Conservation (phyloP, 2,797 vertebrate species). For the Melanogrammus aeglefinus region DNA sequence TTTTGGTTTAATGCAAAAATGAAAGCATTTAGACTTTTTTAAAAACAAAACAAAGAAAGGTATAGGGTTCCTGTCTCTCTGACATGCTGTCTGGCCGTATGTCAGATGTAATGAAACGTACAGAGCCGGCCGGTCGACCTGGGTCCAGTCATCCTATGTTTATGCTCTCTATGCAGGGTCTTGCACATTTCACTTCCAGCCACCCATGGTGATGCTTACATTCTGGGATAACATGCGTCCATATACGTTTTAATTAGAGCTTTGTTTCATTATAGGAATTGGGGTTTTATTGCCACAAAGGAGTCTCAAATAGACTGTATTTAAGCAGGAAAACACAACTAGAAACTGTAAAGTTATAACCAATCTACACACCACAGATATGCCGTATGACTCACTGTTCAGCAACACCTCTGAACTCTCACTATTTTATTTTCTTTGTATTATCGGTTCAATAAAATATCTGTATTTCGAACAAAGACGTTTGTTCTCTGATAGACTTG, state of each 20-base stretch:
- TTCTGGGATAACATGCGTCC: background rate
- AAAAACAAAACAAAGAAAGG: background rate
- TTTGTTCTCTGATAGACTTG: conserved; percentile 19
- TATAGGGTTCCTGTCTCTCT: background rate
- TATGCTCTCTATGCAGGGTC: conserved; percentile 40
- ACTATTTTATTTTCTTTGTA: background rate
- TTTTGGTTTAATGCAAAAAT: background rate
- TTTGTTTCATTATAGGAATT: background rate
- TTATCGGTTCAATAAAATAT: background rate
- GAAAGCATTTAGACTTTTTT: background rate
- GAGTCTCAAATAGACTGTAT: background rate
- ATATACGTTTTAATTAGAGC: background rate
- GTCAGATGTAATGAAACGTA: conserved; percentile 50
- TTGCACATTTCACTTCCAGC: conserved; percentile 45
- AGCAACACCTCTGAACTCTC: background rate
- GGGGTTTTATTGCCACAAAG: background rate
- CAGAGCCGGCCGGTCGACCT: conserved; percentile 32
- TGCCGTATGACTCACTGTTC: background rate
- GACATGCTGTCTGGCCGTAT: conserved; percentile 26
- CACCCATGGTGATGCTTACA: conserved; percentile 44
- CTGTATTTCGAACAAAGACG: conserved; percentile 1
- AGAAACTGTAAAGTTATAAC: too few species aligned
- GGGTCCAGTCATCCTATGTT: conserved; percentile 37
- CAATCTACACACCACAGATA: background rate
- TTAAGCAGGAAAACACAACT: too few species aligned